phyloP scores from a whole-genome alignment of 2,113 vertebrate species.

The Taurulus bubalis region DNA sequence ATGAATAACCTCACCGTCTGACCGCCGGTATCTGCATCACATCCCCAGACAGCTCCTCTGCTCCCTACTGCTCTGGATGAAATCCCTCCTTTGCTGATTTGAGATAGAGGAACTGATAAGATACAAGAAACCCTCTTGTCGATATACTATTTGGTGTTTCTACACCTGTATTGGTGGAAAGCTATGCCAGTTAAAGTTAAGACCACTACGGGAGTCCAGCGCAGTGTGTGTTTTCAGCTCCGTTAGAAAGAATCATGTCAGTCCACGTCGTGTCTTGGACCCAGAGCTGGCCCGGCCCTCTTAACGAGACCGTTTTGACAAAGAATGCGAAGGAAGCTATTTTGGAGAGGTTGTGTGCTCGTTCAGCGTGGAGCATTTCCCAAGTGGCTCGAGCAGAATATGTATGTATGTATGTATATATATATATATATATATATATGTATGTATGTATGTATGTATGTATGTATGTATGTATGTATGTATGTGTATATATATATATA shows the following conservation, averaged over 20 bases:
- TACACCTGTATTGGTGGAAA: not conserved
- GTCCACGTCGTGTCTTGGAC: slow-evolving; percentile 9
- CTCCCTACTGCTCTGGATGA: slow-evolving; percentile 4
- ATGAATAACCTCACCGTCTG: slow-evolving; percentile 28
- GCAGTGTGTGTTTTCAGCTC: not conserved
- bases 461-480: too few species aligned
- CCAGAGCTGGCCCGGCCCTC: slow-evolving; percentile 26
- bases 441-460: too few species aligned
- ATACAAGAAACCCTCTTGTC: not conserved
- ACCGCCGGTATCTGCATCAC: slow-evolving; percentile 35
- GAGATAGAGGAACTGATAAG: slow-evolving; percentile 6
- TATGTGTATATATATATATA: too few species aligned
- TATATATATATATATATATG: too few species aligned
- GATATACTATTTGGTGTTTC: not conserved
- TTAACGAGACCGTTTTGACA: slow-evolving; percentile 50
- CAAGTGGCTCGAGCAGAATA: slow-evolving; percentile 33
- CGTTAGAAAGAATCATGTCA: slow-evolving; percentile 1
- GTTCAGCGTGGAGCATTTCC: slow-evolving; percentile 45
- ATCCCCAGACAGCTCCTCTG: not conserved
- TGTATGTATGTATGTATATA: too few species aligned
- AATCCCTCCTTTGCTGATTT: not conserved
- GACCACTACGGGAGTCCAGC: not conserved
- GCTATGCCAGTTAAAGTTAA: not conserved
- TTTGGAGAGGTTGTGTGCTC: slow-evolving; percentile 54
- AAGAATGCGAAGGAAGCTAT: slow-evolving; percentile 64